These are phyloP conservation scores for Todus mexicanus DNA, from an alignment of 2,797 vertebrate species.

Conservation along the genomic window DNA sequence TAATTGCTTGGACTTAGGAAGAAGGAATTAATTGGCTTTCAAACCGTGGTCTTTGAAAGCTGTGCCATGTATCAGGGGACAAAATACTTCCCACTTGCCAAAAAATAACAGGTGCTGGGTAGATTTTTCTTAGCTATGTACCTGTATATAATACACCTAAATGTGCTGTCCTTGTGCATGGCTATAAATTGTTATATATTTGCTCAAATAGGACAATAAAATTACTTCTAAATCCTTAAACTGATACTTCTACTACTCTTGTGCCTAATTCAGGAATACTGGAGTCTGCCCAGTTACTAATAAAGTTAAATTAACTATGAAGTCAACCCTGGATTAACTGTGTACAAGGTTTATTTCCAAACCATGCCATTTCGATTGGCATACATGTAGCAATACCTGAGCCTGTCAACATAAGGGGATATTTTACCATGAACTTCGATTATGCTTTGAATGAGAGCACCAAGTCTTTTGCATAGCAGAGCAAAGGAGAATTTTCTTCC, in stretches of 20 bases:
- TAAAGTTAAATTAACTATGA: neutral
- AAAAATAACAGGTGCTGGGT: neutral
- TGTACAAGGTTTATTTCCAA: neutral
- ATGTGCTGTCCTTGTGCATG: rapidly evolving
- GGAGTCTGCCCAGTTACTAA: neutral
- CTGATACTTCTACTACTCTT: neutral
- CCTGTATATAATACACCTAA: neutral
- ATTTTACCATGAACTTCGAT: neutral
- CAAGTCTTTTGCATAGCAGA: neutral
- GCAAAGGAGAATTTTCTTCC: neutral
- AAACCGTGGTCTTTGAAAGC: neutral
- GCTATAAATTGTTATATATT: neutral
- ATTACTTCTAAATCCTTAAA: neutral
- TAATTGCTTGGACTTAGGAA: neutral
- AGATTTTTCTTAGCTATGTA: neutral
- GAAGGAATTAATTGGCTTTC: neutral
- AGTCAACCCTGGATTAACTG: neutral
- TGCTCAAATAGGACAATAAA: neutral
- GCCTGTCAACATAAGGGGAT: rapidly evolving
- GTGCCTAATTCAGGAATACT: neutral
- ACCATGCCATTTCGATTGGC: neutral
- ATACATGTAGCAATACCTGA: neutral
- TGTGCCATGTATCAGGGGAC: neutral
- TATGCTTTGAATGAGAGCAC: neutral
- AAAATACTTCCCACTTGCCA: neutral